Base-by-base conservation (phyloP, 2,113 vertebrate genomes). In the Pheucticus melanocephalus region DNA sequence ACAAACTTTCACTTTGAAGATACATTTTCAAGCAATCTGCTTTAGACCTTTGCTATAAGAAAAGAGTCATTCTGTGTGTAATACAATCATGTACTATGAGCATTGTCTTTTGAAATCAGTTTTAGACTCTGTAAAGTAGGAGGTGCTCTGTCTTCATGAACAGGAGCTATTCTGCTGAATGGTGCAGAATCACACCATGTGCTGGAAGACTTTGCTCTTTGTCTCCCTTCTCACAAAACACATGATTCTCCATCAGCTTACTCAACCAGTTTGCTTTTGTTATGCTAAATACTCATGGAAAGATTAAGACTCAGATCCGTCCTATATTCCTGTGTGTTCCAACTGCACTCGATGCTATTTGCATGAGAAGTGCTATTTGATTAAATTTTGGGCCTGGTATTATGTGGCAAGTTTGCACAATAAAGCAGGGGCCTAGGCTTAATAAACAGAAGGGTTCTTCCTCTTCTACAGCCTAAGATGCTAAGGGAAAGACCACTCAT, bases 201-300 rank as follows among this genome's bases (percentile, higher is more conserved):
- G 40, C 70, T 92, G 78, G 37, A 76, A 87, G 68, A 71, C 40
- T 54, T 89, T 0, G 0, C 35, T 69, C 89, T 94, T 91, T 96
- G 84, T 94, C 45, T 89, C 60, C 25, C 23, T 63, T 57, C 77
- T 45, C 77, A 70, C 42, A 89, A 57, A 91, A 78, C 59, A 82
- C 63, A 66, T 47, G 54, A 25, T 76, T 93, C 64, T 82, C 84
- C 54, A 65, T 53, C 44, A 91, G 81, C 77, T 87, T 77, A 77
- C 75, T 92, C 33, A 8, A 61, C 77, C 77, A 77, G 77, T 63
- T 85, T 50, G 76, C 81, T 93, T 95, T 96, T 95, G 93, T 91
- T 86, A 92, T 89, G 94, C 78, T 94, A 95, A 96, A 70, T 17
- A 68, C 9, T 68, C n/a, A 16, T 20, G 60, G 42, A 71, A 94